Evolutionary conservation across 2,113 vertebrate species (phyloP).

Genomic region (Dasyurus viverrinus): DNA sequence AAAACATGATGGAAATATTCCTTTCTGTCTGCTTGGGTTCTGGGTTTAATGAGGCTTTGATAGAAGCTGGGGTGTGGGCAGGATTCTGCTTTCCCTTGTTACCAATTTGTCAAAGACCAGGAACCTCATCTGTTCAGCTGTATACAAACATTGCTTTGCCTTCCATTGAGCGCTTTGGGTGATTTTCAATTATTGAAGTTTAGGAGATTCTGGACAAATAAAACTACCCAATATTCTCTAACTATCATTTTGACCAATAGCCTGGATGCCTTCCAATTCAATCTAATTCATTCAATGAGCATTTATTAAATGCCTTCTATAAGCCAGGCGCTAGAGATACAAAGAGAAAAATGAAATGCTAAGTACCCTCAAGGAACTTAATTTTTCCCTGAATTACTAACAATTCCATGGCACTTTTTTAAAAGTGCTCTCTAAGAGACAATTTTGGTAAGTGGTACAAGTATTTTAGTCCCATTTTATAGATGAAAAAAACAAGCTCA

Average conservation of each 20-base stretch:
- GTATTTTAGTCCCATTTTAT: not conserved
- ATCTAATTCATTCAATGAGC: not conserved
- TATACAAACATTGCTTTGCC: not conserved
- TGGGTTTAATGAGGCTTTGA: constrained; percentile 20
- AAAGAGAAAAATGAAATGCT: not conserved
- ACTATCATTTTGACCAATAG: not conserved
- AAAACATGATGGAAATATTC: constrained; percentile 40
- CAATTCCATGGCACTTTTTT: not conserved
- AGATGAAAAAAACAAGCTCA: not conserved
- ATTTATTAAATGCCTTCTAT: not conserved
- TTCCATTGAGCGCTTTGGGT: not conserved
- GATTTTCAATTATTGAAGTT: not conserved
- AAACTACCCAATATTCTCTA: constrained; percentile 18
- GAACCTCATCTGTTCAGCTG: constrained; percentile 29
- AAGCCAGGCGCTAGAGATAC: not conserved
- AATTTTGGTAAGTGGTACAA: not conserved
- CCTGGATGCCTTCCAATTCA: not conserved
- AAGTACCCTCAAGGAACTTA: not conserved
- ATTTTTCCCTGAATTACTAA: not conserved
- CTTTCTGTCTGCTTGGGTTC: not conserved
- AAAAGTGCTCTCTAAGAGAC: not conserved
- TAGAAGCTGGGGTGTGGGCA: not conserved
- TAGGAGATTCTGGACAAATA: constrained; percentile 13
- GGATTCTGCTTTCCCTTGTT: not conserved
- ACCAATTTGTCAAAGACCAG: constrained; percentile 27